Base-by-base conservation (phyloP, 2,888 invertebrate species). In the Brachyopa scutellaris region DNA sequence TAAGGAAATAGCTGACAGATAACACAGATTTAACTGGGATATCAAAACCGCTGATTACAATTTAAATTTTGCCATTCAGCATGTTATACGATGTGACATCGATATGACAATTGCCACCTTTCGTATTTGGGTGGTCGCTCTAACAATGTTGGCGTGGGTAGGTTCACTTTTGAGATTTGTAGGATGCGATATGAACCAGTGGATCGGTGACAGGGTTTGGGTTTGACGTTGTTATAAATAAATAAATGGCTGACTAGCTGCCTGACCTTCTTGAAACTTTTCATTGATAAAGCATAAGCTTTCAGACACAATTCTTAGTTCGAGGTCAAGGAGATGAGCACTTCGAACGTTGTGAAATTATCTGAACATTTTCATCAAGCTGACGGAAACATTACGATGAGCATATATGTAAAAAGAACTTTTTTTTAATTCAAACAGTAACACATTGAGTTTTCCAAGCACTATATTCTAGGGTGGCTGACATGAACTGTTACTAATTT, bases 21-120 rank as follows among this genome's bases (percentile, higher is more conserved):
- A 78, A 59, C 59, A 66, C 64, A 70, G n/a, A n/a, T n/a, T 70
- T 78, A 70, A 77, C 62, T 62, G 38, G 40, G 21, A 77, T 64
- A 42, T 70, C 29, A 23, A 62, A 49, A 26, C 23, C 53, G 57
- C 42, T 78, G 64, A 57, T 62, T 42, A 29, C 49, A 64, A 49
- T 70, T 78, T 78, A 72, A 78, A 78, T 49, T 51, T 23, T 29
- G 36, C 11, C 38, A 69, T 42, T 76, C 64, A 36, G 11, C 21
- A 13, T 8, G 13, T 49, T 13, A 5, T 3, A 26, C 15, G 21
- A 45, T 19, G 59, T 76, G 69, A 69, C 61, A 61, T 19, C 31
- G 62, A 69, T 69, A 23, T 77, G 77, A 69, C 69, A 69, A 62
- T 77, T 69, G 53, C 7, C 67, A 67, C 51, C 15, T 62, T 59